Evolutionary conservation across 1,140 invertebrate genomes (phyloP).

Genomic region (Hylaeus volcanicus): DNA sequence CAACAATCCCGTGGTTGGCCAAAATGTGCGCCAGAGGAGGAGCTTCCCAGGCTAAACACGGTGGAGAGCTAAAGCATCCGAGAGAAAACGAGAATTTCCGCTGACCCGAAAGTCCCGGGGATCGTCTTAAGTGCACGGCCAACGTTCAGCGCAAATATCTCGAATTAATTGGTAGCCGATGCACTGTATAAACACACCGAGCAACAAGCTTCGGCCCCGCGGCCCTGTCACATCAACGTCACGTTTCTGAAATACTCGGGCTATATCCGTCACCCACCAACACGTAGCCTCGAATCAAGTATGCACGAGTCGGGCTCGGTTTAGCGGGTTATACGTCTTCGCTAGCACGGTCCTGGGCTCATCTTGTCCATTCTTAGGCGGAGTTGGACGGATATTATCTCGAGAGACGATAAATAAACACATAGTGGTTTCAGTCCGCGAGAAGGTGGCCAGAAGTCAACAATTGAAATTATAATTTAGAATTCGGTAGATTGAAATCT

Average conservation of each 20-base stretch:
- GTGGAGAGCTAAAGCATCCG: no score
- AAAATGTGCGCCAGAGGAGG: neutral
- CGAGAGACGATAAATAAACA: neutral
- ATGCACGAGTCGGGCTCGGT: constrained; percentile 45
- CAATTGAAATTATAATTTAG: no score
- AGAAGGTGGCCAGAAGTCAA: no score
- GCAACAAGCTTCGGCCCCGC: constrained; percentile 26
- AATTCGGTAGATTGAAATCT: no score
- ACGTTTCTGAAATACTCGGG: constrained; percentile 71
- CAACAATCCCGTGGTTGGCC: neutral
- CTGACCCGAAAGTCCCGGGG: neutral
- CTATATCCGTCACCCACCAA: constrained; percentile 70
- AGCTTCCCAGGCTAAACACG: constrained; percentile 16
- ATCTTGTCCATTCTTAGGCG: constrained; percentile 13
- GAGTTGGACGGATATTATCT: neutral
- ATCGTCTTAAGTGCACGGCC: neutral
- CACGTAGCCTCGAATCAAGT: constrained; percentile 60
- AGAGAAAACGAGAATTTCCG: neutral
- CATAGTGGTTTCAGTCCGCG: neutral
- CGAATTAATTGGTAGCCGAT: constrained; percentile 64
- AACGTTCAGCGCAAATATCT: constrained; percentile 58
- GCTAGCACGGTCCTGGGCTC: constrained; percentile 33
- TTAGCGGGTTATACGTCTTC: constrained; percentile 35
- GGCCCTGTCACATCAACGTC: constrained; percentile 72
- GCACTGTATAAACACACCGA: constrained; percentile 54